A percentile compares a stretch with the other conserved stretches of the same genome.
These are phyloP conservation scores for Acanthisitta chloris DNA, from an alignment of 2,113 vertebrate species.

Conservation along the genomic window DNA sequence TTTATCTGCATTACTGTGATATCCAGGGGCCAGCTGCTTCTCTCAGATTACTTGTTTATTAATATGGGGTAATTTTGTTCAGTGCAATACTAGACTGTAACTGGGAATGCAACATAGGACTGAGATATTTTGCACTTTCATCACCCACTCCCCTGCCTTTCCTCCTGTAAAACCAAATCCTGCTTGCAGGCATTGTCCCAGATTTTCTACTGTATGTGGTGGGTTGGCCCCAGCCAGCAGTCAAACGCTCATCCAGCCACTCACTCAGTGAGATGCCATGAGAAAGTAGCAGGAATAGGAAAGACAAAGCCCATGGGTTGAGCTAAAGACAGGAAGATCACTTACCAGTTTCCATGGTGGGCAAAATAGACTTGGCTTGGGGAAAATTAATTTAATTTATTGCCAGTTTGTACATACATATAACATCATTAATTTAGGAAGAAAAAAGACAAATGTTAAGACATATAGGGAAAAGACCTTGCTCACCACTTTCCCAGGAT, in stretches of 20 bases:
- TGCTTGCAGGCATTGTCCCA: background rate
- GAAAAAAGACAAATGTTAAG: background rate
- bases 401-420: background rate
- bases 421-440: background rate
- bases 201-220: background rate
- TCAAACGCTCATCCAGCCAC: background rate
- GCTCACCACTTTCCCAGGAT: background rate
- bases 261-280: background rate
- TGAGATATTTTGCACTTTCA: background rate
- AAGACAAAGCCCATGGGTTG: background rate
- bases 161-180: background rate
- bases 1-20: background rate
- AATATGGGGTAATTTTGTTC: background rate
- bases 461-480: background rate
- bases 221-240: background rate
- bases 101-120: fast-evolving
- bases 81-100: background rate
- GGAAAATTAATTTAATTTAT: background rate
- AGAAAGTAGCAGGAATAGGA: background rate
- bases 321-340: background rate
- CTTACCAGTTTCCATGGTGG: background rate
- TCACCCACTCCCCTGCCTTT: fast-evolving
- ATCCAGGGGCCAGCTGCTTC: background rate
- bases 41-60: background rate
- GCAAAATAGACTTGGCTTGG: background rate